Evolutionary conservation across 2,113 vertebrate genomes (phyloP).

Genomic region (Sorex araneus): DNA sequence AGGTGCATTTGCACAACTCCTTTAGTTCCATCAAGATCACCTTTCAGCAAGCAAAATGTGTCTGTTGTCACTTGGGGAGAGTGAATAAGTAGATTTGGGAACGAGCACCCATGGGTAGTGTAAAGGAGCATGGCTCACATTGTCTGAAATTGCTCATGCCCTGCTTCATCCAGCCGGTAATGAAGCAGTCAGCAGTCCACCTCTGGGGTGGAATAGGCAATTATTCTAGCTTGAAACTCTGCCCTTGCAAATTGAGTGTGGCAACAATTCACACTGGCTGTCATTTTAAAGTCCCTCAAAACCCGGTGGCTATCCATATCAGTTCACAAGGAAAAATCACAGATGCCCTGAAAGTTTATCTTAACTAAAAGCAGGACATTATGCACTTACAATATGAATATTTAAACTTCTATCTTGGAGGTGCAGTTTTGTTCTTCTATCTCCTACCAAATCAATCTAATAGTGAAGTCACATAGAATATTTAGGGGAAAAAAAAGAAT

Average conservation of each 20-base stretch:
- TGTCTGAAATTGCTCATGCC: constrained; percentile 75
- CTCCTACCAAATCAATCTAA: constrained; percentile 37
- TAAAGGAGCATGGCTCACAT: constrained; percentile 67
- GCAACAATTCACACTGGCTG: constrained; percentile 74
- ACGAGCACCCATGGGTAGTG: background rate
- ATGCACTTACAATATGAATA: constrained; percentile 24
- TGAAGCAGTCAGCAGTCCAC: constrained; percentile 74
- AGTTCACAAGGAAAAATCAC: constrained; percentile 48
- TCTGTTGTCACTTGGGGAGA: constrained; percentile 11
- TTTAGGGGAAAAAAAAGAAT: background rate
- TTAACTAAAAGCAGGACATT: background rate
- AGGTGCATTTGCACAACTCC: background rate
- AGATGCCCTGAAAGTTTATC: constrained; percentile 42
- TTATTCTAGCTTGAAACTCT: constrained; percentile 76
- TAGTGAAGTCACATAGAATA: background rate
- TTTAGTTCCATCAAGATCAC: constrained; percentile 33
- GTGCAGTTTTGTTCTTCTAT: background rate
- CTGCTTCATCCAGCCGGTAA: constrained; percentile 74
- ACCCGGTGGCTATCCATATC: background rate
- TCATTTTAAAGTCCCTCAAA: constrained; percentile 70
- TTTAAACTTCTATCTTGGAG: constrained; percentile 36
- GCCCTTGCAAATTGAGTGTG: constrained; percentile 75
- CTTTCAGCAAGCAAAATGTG: constrained; percentile 53
- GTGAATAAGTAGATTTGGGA: constrained; percentile 63
- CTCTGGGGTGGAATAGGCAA: constrained; percentile 75